Evolutionary conservation across 64 coral and sea anemone species (phyloP).

Genomic region (Hydrozoanthus tunicans): DNA sequence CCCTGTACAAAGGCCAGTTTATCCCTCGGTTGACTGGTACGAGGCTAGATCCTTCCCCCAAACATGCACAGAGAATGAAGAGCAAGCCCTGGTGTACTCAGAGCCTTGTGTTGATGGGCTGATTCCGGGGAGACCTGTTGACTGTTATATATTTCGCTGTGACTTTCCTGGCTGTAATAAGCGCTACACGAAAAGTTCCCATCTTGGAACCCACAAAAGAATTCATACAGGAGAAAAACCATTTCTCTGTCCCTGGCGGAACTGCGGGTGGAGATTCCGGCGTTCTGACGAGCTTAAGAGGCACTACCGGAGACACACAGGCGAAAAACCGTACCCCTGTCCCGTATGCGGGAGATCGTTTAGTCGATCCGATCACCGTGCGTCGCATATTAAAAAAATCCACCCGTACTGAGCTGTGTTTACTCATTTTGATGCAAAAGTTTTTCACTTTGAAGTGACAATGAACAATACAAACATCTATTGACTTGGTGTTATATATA

Average conservation of each 20-base stretch:
- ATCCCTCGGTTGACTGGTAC: slow-evolving; percentile 18
- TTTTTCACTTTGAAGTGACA: background rate
- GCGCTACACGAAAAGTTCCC: slow-evolving; percentile 81
- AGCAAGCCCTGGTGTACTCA: background rate
- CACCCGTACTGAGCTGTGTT: slow-evolving; percentile 53
- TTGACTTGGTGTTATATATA: no score
- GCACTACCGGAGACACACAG: slow-evolving; percentile 89
- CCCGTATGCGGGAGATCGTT: slow-evolving; percentile 90
- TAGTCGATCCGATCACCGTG: slow-evolving; percentile 87
- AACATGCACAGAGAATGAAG: slow-evolving; percentile 4
- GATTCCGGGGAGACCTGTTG: slow-evolving; percentile 17
- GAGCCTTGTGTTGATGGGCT: slow-evolving; percentile 11
- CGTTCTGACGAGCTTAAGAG: slow-evolving; percentile 88
- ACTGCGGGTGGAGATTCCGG: slow-evolving; percentile 86
- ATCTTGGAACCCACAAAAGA: slow-evolving; percentile 77
- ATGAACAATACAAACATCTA: no score
- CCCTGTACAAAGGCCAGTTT: slow-evolving; percentile 2
- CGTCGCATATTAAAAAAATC: slow-evolving; percentile 91
- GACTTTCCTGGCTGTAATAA: slow-evolving; percentile 90
- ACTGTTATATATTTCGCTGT: slow-evolving; percentile 73
- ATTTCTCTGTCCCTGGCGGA: slow-evolving; percentile 85
- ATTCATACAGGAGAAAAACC: slow-evolving; percentile 85
- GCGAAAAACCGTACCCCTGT: slow-evolving; percentile 89
- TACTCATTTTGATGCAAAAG: background rate
- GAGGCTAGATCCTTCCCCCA: background rate